phyloP scores from a whole-genome alignment of 2,888 invertebrate species.

The Thyatira batis region DNA sequence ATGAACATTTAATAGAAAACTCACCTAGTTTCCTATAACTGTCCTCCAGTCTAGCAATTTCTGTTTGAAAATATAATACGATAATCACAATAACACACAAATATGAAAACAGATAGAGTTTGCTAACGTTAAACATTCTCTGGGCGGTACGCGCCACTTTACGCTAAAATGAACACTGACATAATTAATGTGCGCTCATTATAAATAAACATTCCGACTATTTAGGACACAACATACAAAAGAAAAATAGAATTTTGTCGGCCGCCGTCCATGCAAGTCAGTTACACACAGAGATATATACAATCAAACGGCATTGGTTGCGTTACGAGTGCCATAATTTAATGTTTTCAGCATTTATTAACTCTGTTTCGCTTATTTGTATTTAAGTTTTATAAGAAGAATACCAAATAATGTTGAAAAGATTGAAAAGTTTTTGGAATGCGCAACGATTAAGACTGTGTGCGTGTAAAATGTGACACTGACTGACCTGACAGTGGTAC shows the following conservation, averaged over 20 bases:
- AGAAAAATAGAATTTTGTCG: constrained; percentile 45
- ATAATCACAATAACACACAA: constrained; percentile 70
- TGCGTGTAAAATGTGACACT: neutral
- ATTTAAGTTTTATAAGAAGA: neutral
- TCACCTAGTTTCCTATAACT: constrained; percentile 67
- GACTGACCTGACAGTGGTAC: neutral
- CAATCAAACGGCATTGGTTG: neutral
- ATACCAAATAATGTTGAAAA: neutral
- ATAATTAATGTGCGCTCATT: constrained; percentile 60
- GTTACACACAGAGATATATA: neutral
- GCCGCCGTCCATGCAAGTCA: constrained; percentile 20
- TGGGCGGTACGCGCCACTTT: constrained; percentile 43
- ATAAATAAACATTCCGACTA: constrained; percentile 62
- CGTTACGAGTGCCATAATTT: neutral
- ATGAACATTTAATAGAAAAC: constrained; percentile 17
- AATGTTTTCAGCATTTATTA: neutral
- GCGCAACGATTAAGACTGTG: neutral
- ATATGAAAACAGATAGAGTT: constrained; percentile 73
- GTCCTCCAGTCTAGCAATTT: constrained; percentile 71
- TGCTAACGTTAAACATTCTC: constrained; percentile 76
- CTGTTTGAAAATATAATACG: constrained; percentile 75
- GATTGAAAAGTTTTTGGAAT: neutral
- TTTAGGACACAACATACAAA: constrained; percentile 53
- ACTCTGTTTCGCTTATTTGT: neutral
- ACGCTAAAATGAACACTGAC: constrained; percentile 53